Evolutionary conservation across 2,888 invertebrate species (phyloP), one percentile per base, ranked within the genome.

Genomic region (Lasioglossum villosulum): DNA sequence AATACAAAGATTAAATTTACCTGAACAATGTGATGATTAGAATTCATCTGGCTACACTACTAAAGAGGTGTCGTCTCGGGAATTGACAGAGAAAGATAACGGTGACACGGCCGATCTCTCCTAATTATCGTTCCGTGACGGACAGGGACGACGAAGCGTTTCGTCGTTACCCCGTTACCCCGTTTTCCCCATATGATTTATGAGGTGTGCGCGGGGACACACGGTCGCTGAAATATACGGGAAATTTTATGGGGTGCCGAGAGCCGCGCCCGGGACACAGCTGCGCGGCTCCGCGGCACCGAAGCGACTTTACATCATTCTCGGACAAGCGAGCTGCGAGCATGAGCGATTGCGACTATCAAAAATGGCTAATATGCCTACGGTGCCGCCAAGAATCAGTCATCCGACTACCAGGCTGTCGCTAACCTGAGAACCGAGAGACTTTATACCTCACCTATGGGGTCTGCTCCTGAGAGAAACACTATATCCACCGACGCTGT

Each of bases 281-380:
- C 86, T 89, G 89, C 19, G 75, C 56, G 68, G 82, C 79, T 85
- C 70, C 85, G 82, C 59, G 30, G 77, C 72, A 71, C 78, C 80
- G 82, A 80, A 80, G 73, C 52, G 80, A 48, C 83, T 79, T 70
- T 84, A 84, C 78, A 48, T 84, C 86, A 74, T 71, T 78, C 73
- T n/a, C 74, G 82, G 70, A 27, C 48, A 80, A 80, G 83, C 56
- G 56, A 56, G 56, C n/a, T 56, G 56, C 84, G 77, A 89, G 80
- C 81, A 84, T 75, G 89, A 83, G 81, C 81, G 86, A 90, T 80
- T 80, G 84, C 75, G 75, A 37, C 83, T 79, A 88, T 90, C 77
- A 70, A 73, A 45, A 42, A 39, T 48, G 34, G 48, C 86, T 83
- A 83, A 80, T 78, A 68, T 78, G 79, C 68, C 72, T 68, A 19